phyloP scores from a whole-genome alignment of 2,888 invertebrate genomes.

The Mesorhabditis belari region DNA sequence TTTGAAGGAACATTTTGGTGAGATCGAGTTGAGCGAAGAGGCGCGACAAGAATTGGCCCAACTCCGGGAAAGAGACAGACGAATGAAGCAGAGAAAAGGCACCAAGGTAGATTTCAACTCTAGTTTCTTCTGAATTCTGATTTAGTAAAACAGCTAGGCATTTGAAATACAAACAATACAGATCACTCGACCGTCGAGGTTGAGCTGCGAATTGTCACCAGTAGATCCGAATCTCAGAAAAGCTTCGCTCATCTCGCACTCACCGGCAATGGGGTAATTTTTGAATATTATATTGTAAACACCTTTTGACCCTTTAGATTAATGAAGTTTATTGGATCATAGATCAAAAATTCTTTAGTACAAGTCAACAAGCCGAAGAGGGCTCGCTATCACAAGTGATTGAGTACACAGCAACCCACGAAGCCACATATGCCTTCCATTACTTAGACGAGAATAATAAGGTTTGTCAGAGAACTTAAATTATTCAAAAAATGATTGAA shows the following conservation, averaged over 20 bases:
- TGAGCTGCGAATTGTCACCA: neutral
- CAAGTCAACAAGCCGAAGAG: conserved; percentile 41
- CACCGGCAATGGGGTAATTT: neutral
- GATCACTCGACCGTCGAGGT: neutral
- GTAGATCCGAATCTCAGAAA: neutral
- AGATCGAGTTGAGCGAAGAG: conserved; percentile 27
- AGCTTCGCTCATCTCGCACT: neutral
- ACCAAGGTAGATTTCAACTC: no score
- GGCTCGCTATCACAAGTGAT: conserved; percentile 62
- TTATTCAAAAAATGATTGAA: neutral
- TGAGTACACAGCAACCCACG: conserved; percentile 73
- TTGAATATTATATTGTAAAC: no score
- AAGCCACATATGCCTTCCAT: conserved; percentile 82
- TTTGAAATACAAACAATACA: neutral
- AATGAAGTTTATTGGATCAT: no score
- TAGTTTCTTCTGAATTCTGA: no score
- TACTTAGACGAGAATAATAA: conserved; percentile 71
- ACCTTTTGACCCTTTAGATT: neutral
- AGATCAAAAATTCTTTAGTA: neutral
- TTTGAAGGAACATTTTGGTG: conserved; percentile 13
- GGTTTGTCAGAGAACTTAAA: conserved; percentile 11
- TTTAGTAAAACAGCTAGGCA: neutral
- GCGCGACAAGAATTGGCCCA: conserved; percentile 22
- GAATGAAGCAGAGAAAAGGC: conserved; percentile 3
- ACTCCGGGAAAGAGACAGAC: conserved; percentile 19